These are phyloP conservation scores for Sinocyclocheilus grahami DNA, from an alignment of 2,113 vertebrate species.

Conservation along the genomic window DNA sequence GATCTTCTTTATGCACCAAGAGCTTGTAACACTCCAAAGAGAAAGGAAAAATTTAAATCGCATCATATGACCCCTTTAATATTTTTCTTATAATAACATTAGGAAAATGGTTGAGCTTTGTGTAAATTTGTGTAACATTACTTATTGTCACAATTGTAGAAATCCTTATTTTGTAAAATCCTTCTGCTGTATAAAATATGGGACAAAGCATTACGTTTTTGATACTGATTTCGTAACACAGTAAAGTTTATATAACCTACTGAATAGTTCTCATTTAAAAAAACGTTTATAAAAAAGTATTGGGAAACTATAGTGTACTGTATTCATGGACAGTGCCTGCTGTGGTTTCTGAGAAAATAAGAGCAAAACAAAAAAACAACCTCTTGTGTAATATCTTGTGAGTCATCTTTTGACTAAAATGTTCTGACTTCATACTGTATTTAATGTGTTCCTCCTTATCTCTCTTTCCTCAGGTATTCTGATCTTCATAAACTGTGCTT, in stretches of 20 bases:
- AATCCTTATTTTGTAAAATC: background rate
- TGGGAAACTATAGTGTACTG: background rate
- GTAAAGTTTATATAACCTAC: background rate
- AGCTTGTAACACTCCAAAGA: no score
- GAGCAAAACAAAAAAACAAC: background rate
- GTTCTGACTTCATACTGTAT: background rate
- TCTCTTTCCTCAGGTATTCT: constrained; percentile 74
- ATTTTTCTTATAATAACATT: no score
- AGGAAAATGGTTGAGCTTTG: no score
- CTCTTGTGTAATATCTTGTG: background rate
- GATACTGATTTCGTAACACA: background rate
- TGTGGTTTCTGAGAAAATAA: background rate
- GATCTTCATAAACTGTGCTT: constrained; percentile 86
- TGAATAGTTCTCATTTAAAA: background rate
- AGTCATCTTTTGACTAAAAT: background rate
- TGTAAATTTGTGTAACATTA: no score
- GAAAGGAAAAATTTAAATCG: no score
- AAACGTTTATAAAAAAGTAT: background rate
- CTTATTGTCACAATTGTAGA: no score
- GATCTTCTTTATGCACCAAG: no score
- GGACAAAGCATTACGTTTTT: background rate
- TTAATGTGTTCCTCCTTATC: background rate
- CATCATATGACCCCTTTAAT: no score
- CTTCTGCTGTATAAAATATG: background rate
- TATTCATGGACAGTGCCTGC: background rate